A percentile compares a stretch with the other conserved stretches of the same genome.
phyloP scores from a whole-genome alignment of 1,140 invertebrate species.

The Trichonephila clavipes region DNA sequence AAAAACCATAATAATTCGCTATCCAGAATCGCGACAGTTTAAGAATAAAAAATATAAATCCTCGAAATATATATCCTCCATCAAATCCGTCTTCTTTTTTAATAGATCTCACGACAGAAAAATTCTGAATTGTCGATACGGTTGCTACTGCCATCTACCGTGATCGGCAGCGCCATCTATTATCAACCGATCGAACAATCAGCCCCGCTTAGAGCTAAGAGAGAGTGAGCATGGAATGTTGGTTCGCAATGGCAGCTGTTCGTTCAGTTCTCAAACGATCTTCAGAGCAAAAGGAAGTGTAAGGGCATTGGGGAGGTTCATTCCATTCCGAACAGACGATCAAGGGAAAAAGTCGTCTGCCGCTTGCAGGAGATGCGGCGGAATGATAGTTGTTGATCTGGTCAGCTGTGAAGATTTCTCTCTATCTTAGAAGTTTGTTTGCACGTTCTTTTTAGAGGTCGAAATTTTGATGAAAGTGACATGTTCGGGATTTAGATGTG shows the following conservation, averaged over 20 bases:
- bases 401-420: constrained; percentile 26
- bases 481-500: constrained; percentile 15
- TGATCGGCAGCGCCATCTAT: constrained; percentile 54
- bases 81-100: constrained; percentile 38
- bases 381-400: constrained; percentile 35
- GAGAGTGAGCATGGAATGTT: neutral
- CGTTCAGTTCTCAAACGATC: constrained; percentile 47
- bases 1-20: no score
- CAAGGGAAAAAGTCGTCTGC: constrained; percentile 61
- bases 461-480: constrained; percentile 19
- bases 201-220: constrained; percentile 25
- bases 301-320: constrained; percentile 27
- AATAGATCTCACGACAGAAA: neutral
- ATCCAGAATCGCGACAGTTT: no score
- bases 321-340: constrained; percentile 55
- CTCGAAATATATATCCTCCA: neutral
- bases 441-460: neutral
- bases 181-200: constrained; percentile 4
- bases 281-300: constrained; percentile 54
- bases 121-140: neutral
- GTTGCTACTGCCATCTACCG: constrained; percentile 24
- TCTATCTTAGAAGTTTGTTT: neutral
- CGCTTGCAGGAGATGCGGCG: constrained; percentile 2
- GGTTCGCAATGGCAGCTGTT: constrained; percentile 56
- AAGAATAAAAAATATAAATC: neutral